Conservation (phyloP, 2,113 vertebrate species). For the Albula glossodonta region DNA sequence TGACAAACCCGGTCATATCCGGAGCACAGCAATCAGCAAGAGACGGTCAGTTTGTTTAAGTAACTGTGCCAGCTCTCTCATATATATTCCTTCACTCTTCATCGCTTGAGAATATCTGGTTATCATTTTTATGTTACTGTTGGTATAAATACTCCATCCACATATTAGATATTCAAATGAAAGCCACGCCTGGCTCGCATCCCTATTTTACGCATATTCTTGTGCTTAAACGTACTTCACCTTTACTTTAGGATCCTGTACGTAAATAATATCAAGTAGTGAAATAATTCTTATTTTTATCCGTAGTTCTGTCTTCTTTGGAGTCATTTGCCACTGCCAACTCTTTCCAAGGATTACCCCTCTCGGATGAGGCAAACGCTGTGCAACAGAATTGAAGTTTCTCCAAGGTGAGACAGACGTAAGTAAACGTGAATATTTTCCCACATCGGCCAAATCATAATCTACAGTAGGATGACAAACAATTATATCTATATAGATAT, state of each 20-base stretch:
- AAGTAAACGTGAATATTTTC: too few species aligned
- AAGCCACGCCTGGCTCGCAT: conserved; percentile 97
- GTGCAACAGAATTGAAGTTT: too few species aligned
- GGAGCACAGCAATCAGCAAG: conserved; percentile 53
- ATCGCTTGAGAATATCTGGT: conserved; percentile 77
- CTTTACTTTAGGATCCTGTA: conserved; percentile 50
- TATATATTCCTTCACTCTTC: conserved; percentile 70
- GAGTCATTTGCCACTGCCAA: conserved; percentile 21
- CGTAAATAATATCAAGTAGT: conserved; percentile 18
- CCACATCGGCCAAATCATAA: not conserved
- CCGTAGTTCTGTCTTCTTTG: conserved; percentile 18
- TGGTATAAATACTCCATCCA: conserved; percentile 95
- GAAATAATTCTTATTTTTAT: conserved; percentile 25
- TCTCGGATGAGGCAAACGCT: too few species aligned
- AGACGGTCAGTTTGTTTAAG: conserved; percentile 47
- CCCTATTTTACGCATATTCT: conserved; percentile 74
- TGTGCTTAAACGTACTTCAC: conserved; percentile 74
- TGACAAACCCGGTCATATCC: conserved; percentile 39
- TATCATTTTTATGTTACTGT: conserved; percentile 75
- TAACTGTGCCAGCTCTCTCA: conserved; percentile 47
- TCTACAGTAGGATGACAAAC: not conserved
- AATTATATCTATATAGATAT: too few species aligned
- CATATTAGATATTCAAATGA: conserved; percentile 90
- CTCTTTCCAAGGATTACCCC: too few species aligned
- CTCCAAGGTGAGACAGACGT: too few species aligned